Evolutionary conservation across 2,888 invertebrate species (phyloP), one percentile per base, ranked within the genome.

Genomic region (Xestia rhomboidea): DNA sequence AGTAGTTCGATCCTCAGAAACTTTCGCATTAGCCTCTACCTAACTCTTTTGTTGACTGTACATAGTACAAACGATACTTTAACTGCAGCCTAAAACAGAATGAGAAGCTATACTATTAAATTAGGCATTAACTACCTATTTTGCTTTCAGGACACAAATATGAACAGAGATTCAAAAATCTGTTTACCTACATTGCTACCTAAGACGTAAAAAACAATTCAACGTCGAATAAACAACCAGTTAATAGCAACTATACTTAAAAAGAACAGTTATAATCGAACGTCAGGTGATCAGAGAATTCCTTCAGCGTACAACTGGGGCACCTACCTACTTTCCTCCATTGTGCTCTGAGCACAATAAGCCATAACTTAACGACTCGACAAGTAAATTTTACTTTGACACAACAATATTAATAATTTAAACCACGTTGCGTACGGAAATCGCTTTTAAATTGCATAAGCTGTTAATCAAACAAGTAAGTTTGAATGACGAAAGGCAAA

Each of bases 311-410:
- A 21, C 63, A 24, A 24, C 11, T 13, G 67, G 15, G 13, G 63
- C 27, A 68, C n/a, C 49, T 46, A 62, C 57, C 68, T 27, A 72
- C 77, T 68, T 82, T 63, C 73, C 71, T 11, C 71, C 84, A 84
- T 83, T 83, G 83, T 81, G 34, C 73, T 70, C 74, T 86, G 86
- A 89, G 79, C 86, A 93, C 93, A 94, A 94, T 93, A 90, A 88
- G 90, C 92, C 89, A 93, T 93, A 91, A 91, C 90, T 93, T 92
- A 85, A 79, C 74, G 83, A 83, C 60, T 69, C 85, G 62, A 83
- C 84, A 89, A 90, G 90, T 90, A 91, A 90, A 90, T 91, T 89
- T 85, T 76, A 86, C 83, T 83, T 84, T 81, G 87, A 87, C 83
- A 83, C 70, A 86, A 84, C 81, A 86, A 85, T 89, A 86, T 83